Base-by-base conservation (phyloP, 2,888 invertebrate genomes). In the Panzeria rudis region DNA sequence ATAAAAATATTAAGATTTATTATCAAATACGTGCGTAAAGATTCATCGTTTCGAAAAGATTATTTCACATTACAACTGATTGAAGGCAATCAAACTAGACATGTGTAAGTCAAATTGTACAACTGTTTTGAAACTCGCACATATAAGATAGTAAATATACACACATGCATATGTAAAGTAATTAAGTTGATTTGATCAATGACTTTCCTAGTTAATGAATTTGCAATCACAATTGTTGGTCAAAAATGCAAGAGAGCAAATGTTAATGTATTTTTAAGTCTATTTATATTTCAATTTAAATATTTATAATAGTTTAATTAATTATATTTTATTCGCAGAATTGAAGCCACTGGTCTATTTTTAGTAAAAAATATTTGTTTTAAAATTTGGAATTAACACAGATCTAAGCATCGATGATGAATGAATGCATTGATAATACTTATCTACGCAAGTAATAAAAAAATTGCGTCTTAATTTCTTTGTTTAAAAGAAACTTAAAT, bases 21-120 rank as follows among this genome's bases (percentile, higher is more conserved):
- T 20, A 73, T 50, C 50, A 73, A 50, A 50, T 62, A 73, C 73
- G 73, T 73, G 73, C 62, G 50, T 62, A 13, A 29, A 54, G 35
- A 32, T 29, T 41, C 62, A 29, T 64, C 20, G 15, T 41, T 32
- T 54, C 25, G 15, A 20, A 56, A 56, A 71, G 41, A 44, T 54
- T 54, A 25, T 54, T 54, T 32, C 44, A 32, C 17, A 47, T 17
- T 72, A 2, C 11, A 71, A 29, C 11, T 64, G 17, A 47, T 25
- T 4, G 29, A 25, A 9, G 32, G 29, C 64, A 35, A 47, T 17
- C 11, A 23, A 41, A 9, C 2, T 20, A 17, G 3, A 17, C 17
- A 7, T 62, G 38, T 62, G 2, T 41, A 41, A 20, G 23, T 41
- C 29, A 5, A 41, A 15, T 23, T 38, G 4, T 17, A 35, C 13